A percentile compares a stretch with the other conserved stretches of the same genome.
These are phyloP conservation scores for Scaptomyza pallida DNA, from an alignment of 1,140 invertebrate species.

Conservation along the genomic window DNA sequence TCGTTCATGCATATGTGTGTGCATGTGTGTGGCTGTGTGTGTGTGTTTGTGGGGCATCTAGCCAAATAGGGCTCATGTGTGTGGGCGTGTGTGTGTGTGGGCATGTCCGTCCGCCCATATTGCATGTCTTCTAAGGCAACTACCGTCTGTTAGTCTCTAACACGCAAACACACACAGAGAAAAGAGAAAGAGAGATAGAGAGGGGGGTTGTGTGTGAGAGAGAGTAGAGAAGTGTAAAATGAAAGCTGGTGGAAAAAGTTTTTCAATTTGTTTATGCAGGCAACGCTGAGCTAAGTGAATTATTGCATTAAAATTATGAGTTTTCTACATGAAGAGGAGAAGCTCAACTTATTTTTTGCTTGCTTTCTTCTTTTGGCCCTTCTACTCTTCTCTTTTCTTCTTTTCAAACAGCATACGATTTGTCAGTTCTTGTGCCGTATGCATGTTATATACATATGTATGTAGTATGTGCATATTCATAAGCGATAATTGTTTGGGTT, in stretches of 20 bases:
- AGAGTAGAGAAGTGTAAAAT: slow-evolving; percentile 43
- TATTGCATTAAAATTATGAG: slow-evolving; percentile 72
- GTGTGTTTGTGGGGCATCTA: slow-evolving; percentile 1
- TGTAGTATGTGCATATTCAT: neutral
- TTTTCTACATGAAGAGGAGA: slow-evolving; percentile 29
- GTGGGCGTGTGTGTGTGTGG: neutral
- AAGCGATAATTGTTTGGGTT: neutral
- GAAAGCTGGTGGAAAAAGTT: slow-evolving; percentile 67
- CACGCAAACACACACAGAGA: no score
- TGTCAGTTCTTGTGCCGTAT: slow-evolving; percentile 7
- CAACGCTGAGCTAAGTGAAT: slow-evolving; percentile 65
- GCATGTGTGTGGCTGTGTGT: neutral
- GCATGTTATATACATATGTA: neutral
- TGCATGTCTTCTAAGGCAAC: slow-evolving; percentile 2
- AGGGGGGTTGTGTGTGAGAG: no score
- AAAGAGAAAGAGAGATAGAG: neutral
- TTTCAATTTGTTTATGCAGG: slow-evolving; percentile 80
- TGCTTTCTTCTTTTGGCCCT: neutral
- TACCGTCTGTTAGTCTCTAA: neutral
- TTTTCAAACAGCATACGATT: slow-evolving; percentile 13
- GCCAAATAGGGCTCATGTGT: neutral
- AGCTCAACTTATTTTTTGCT: slow-evolving; percentile 21
- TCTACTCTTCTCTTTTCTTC: neutral
- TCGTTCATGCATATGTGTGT: slow-evolving; percentile 13
- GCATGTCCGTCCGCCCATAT: neutral